Percentiles rank a stretch among this genome's conserved stretches.
Evolutionary conservation across 1,140 invertebrate genomes (phyloP).

Genomic region (Diorhabda elongata): DNA sequence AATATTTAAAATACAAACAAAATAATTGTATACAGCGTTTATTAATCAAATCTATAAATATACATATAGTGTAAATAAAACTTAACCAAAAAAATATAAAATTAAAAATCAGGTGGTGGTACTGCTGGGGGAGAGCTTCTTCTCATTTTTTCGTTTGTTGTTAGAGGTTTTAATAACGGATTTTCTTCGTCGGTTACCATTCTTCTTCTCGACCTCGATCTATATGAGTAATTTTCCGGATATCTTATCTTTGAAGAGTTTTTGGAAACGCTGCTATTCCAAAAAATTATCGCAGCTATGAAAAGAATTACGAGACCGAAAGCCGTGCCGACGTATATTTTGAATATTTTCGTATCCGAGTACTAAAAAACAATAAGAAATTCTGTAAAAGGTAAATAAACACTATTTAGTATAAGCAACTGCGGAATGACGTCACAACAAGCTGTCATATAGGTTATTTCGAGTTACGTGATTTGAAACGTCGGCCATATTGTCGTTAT

Average conservation of each 20-base stretch:
- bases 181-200: constrained; percentile 25
- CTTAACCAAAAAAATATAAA: background rate
- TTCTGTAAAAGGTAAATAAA: too few species aligned
- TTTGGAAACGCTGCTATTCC: constrained; percentile 20
- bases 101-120: constrained; percentile 37
- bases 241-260: constrained; percentile 10
- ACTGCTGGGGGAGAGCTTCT: constrained; percentile 27
- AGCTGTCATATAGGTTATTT: too few species aligned
- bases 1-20: too few species aligned
- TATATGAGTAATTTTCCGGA: constrained; percentile 20
- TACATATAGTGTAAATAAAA: background rate
- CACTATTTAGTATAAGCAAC: too few species aligned
- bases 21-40: background rate
- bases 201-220: constrained; percentile 21
- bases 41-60: background rate
- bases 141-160: constrained; percentile 15
- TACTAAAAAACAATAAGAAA: constrained; percentile 27
- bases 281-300: constrained; percentile 29
- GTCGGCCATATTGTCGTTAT: too few species aligned
- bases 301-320: constrained; percentile 29
- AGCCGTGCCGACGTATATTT: constrained; percentile 34
- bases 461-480: too few species aligned
- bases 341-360: constrained; percentile 32
- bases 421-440: too few species aligned
- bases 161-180: constrained; percentile 18